A percentile compares a stretch with the other conserved stretches of the same genome.
Conservation (phyloP, 1,140 invertebrate species). For the Araneus ventricosus region DNA sequence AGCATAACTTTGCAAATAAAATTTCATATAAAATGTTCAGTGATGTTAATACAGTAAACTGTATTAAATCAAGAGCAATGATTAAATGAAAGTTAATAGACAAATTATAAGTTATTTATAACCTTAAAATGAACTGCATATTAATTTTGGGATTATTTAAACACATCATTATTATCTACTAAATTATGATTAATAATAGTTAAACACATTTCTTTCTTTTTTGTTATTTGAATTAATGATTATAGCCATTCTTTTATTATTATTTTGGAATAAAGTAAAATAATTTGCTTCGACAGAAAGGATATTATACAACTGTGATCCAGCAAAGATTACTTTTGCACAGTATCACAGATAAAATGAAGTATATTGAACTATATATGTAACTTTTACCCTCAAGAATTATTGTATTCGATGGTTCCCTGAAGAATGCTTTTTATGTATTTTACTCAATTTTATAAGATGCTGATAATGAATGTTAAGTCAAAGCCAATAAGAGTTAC, state of each 20-base stretch:
- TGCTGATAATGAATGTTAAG: constrained; percentile 43
- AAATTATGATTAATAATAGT: too few relatives aligned
- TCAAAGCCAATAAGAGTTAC: constrained; percentile 57
- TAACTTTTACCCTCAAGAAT: constrained; percentile 32
- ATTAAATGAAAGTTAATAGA: too few relatives aligned
- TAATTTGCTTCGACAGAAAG: neutral
- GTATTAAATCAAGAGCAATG: too few relatives aligned
- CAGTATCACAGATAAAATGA: neutral
- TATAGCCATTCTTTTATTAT: neutral
- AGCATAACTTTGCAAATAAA: too few relatives aligned
- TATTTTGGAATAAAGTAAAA: constrained; percentile 23
- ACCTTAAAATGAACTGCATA: too few relatives aligned
- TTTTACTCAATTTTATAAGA: constrained; percentile 73
- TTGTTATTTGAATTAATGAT: too few relatives aligned
- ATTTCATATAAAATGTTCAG: too few relatives aligned
- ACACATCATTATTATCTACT: neutral
- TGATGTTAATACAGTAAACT: too few relatives aligned
- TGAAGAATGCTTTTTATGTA: constrained; percentile 59
- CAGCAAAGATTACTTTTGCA: neutral
- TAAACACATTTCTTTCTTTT: too few relatives aligned
- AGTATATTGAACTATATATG: constrained; percentile 8
- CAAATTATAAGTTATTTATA: too few relatives aligned
- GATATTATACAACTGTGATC: neutral
- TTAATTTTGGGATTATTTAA: neutral
- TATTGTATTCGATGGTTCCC: constrained; percentile 21